A percentile compares a stretch with the other conserved stretches of the same genome.
Conservation (phyloP, 2,797 vertebrate species). For the Hippoglossus hippoglossus region DNA sequence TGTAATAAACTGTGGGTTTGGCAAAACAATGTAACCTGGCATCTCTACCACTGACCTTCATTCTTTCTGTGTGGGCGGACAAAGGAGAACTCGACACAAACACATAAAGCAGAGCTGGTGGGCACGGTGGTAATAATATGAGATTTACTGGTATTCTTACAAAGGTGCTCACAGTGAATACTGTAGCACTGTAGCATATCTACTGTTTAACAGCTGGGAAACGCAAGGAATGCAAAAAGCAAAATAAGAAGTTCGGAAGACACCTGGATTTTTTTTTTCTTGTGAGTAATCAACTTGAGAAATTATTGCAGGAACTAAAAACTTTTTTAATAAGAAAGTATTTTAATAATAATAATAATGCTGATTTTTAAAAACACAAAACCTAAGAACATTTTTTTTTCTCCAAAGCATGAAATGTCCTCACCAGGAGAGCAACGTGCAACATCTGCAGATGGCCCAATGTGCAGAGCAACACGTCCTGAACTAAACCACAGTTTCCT, state of each 20-base stretch:
- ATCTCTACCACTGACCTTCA: conserved; percentile 60
- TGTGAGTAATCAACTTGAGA: not conserved
- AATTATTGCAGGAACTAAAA: too few species aligned
- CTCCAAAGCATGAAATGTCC: conserved; percentile 45
- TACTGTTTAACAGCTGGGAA: not conserved
- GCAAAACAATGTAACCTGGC: conserved; percentile 47
- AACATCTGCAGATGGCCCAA: conserved; percentile 69
- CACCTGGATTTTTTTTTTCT: not conserved
- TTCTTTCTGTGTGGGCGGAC: conserved; percentile 63
- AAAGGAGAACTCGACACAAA: conserved; percentile 48
- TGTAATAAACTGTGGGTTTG: conserved; percentile 27
- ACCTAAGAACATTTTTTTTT: too few species aligned
- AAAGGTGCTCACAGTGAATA: conserved; percentile 8
- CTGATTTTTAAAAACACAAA: too few species aligned
- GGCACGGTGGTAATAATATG: conserved; percentile 28
- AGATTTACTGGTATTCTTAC: conserved; percentile 32
- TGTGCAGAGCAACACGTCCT: conserved; percentile 35
- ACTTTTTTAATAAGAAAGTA: too few species aligned
- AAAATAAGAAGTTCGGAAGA: too few species aligned
- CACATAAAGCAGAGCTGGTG: conserved; percentile 48
- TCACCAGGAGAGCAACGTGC: conserved; percentile 39
- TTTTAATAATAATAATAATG: too few species aligned
- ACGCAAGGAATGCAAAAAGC: not conserved
- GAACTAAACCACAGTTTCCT: conserved; percentile 76
- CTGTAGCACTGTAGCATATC: not conserved